Base-by-base conservation (phyloP, 1,140 invertebrate species). In the Meteorus sp. region DNA sequence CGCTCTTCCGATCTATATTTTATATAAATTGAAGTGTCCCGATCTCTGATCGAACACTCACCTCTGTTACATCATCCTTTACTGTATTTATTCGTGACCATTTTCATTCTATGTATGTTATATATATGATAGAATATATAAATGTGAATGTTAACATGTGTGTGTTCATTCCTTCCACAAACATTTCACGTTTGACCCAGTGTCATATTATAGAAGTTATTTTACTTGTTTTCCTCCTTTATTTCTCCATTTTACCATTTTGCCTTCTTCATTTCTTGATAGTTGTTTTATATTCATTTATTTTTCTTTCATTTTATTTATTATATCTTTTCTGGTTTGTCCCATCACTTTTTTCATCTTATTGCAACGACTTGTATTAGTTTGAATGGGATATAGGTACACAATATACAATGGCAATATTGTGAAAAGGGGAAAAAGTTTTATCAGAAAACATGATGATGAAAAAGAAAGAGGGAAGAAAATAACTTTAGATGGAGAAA, bases 121-220 rank as follows among this genome's bases (percentile, higher is more conserved):
- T 41, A 43, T 43, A 44, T 44, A 20, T 11, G 17, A 43, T 8
- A 19, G 15, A 43, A 8, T 43, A 11, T 43, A 43, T 43, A 19
- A 43, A 20, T 43, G 15, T 11, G 22, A 15, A 35, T 15, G 23
- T 41, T 11, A 15, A 23, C 17, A 41, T 15, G 11, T 15, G 23
- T 41, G 23, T n/a, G 13, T 53, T 23, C 25, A 19, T 7, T 13
- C n/a, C 11, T 13, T 25, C 51, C 25, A 19, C 13, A 50, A 29
- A 50, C 23, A 53, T n/a, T 53, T 53, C 35, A 53, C 51, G 50
- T 31, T 53, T 53, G 35, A 53, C 51, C 51, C 15, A 41, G 27
- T 53, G 51, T 35, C 51, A 53, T 47, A 47, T 53, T 53, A 39
- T 22, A 17, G 37, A 19, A 44, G 33, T 33, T 52, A 15, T 11